These are phyloP conservation scores for Idaea dimidiata DNA, from an alignment of 2,888 invertebrate genomes.

Conservation along the genomic window DNA sequence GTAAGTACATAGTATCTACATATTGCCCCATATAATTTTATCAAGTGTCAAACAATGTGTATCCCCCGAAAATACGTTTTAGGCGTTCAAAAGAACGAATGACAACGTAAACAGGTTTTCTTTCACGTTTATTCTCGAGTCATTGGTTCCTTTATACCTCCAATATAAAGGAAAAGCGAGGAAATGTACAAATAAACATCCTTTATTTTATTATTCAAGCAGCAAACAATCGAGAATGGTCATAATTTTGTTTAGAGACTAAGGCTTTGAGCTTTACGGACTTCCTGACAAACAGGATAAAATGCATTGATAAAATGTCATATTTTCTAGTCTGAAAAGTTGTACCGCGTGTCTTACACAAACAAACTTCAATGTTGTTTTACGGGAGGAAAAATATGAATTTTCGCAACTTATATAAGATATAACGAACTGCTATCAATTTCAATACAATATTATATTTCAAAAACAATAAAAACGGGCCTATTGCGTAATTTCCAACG, in stretches of 20 bases:
- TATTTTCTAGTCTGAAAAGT: neutral
- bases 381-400: neutral
- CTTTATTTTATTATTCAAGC: neutral
- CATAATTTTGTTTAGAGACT: neutral
- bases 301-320: neutral
- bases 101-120: constrained; percentile 1
- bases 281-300: neutral
- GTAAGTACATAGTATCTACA: neutral
- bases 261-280: neutral
- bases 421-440: neutral
- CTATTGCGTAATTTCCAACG: no score
- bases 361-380: neutral
- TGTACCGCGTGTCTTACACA: neutral
- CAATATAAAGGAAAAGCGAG: neutral
- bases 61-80: neutral
- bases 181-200: neutral
- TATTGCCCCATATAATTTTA: neutral
- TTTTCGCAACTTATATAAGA: neutral
- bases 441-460: neutral
- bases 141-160: neutral
- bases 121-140: neutral
- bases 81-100: neutral
- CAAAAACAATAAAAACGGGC: no score
- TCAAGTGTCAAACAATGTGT: neutral
- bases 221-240: neutral